Evolutionary conservation across 2,113 vertebrate species (phyloP).

Genomic region (Cinclus mexicanus): DNA sequence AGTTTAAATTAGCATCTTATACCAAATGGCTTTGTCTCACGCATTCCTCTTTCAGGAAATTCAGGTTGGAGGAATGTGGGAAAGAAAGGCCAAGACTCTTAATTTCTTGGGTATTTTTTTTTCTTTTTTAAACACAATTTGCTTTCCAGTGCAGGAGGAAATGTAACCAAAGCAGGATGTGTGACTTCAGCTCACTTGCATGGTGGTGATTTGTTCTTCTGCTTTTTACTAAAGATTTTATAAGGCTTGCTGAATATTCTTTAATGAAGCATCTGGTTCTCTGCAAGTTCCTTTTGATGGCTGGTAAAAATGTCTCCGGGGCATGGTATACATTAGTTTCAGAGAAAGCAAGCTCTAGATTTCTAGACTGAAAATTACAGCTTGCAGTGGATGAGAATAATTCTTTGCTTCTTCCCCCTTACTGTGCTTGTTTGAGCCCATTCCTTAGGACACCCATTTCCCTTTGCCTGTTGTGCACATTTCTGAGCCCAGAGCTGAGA

Average conservation of each 20-base stretch:
- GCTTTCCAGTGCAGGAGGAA: background rate
- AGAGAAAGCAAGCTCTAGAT: constrained; percentile 26
- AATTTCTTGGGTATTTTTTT: background rate
- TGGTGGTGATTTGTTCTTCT: constrained; percentile 18
- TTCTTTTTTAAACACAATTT: background rate
- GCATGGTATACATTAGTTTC: constrained; percentile 35
- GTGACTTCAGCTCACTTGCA: constrained; percentile 17
- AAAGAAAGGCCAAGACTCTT: background rate
- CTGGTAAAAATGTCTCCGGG: constrained; percentile 43
- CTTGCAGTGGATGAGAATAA: background rate
- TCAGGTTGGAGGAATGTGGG: constrained; percentile 15
- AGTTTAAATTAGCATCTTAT: constrained; percentile 50
- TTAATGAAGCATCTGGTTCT: constrained; percentile 68
- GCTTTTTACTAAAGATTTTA: constrained; percentile 41
- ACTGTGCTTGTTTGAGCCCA: background rate
- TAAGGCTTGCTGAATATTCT: constrained; percentile 57
- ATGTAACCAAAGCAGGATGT: constrained; percentile 25
- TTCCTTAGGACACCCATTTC: background rate
- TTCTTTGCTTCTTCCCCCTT: background rate
- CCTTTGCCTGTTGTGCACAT: background rate
- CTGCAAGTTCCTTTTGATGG: constrained; percentile 41
- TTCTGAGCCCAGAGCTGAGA: background rate
- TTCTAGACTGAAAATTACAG: constrained; percentile 45
- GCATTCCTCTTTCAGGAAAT: constrained; percentile 16
- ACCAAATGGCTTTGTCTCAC: constrained; percentile 49